These are phyloP conservation scores for Cygnus buccinator DNA, from an alignment of 2,113 vertebrate species.

Conservation along the genomic window DNA sequence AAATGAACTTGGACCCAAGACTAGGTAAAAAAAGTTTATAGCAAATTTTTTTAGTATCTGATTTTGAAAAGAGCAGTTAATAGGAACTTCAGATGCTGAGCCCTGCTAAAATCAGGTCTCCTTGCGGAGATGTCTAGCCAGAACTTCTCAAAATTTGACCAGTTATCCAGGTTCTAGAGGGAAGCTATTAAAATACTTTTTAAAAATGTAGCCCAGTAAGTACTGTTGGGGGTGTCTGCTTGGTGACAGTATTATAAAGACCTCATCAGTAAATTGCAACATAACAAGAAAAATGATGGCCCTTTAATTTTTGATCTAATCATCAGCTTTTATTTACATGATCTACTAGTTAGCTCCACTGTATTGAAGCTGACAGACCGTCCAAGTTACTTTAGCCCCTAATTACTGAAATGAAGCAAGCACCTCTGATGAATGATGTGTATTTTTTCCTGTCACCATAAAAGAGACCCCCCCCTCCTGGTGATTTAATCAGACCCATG, in stretches of 20 bases:
- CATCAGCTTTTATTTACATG: constrained; percentile 91
- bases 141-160: neutral
- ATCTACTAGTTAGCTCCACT: constrained; percentile 75
- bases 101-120: neutral
- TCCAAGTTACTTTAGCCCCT: constrained; percentile 73
- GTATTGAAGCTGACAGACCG: constrained; percentile 76
- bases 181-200: neutral
- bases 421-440: neutral
- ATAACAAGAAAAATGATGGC: constrained; percentile 31
- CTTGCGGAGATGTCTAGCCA: neutral
- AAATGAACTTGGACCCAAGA: neutral
- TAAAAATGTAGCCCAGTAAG: neutral
- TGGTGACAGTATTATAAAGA: neutral
- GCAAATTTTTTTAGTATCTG: neutral
- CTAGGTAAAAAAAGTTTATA: neutral
- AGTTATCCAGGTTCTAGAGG: neutral
- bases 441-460: constrained; percentile 38
- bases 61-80: neutral
- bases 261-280: neutral
- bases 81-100: neutral
- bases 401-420: constrained; percentile 74
- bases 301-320: constrained; percentile 89
- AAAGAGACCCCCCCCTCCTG: neutral
- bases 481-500: constrained; percentile 52
- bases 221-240: neutral